These are phyloP conservation scores for Acridotheres tristis DNA, from an alignment of 2,797 vertebrate species.

Conservation along the genomic window DNA sequence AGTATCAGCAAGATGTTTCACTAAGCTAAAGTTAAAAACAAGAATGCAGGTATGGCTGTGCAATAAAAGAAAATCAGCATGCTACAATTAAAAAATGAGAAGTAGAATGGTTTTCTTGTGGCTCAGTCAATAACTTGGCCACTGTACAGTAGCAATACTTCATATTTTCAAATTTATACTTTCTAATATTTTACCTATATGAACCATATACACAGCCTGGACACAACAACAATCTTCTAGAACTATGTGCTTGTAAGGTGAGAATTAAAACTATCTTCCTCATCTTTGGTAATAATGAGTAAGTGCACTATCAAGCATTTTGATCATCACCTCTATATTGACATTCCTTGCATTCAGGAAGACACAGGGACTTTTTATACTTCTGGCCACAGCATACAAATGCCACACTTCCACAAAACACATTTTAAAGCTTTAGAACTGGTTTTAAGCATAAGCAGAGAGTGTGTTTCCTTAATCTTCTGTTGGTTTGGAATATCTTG, in stretches of 20 bases:
- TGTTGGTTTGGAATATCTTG: neutral
- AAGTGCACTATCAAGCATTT: neutral
- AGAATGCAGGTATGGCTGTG: neutral
- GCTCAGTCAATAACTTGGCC: neutral
- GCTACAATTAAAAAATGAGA: neutral
- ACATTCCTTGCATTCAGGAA: neutral
- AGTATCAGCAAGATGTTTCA: neutral
- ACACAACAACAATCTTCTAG: neutral
- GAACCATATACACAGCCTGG: neutral
- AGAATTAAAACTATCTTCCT: neutral
- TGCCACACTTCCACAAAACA: neutral
- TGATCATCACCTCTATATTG: neutral
- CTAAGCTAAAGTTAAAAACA: neutral
- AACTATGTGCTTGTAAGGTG: neutral
- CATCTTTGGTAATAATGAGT: neutral
- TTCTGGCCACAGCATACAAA: neutral
- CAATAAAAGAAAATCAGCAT: neutral
- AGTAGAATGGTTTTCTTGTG: neutral
- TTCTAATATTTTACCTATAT: neutral
- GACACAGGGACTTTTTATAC: neutral
- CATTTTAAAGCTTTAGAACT: neutral
- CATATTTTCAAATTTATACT: neutral
- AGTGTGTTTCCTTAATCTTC: neutral
- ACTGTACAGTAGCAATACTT: neutral
- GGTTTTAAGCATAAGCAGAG: neutral